Evolutionary conservation across 92 coral and sea anemone genomes (phyloP).

Genomic region (Scolanthus callimorphus): DNA sequence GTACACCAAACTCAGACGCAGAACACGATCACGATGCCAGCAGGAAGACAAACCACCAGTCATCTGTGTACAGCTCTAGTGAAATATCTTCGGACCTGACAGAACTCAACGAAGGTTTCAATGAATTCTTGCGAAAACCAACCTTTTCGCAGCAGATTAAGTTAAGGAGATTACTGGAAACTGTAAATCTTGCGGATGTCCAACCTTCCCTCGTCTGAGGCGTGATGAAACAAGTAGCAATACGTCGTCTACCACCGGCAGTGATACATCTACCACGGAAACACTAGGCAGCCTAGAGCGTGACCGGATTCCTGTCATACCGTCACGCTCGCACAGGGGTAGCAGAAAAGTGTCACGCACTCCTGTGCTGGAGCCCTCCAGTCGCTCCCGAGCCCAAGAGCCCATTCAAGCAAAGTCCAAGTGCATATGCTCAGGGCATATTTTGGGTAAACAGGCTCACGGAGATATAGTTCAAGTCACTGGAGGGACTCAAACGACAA

Average conservation of each 20-base stretch:
- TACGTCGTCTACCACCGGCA: slow-evolving; percentile 9
- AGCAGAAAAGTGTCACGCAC: slow-evolving; percentile 28
- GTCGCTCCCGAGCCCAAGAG: slow-evolving; percentile 3
- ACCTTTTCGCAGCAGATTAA: slow-evolving; percentile 62
- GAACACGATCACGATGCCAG: slow-evolving; percentile 13
- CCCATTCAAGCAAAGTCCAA: slow-evolving; percentile 13
- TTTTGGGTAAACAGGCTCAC: slow-evolving; percentile 26
- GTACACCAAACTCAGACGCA: slow-evolving; percentile 24
- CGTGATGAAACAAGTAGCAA: slow-evolving; percentile 16
- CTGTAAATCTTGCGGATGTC: slow-evolving; percentile 42
- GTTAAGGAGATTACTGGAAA: slow-evolving; percentile 57
- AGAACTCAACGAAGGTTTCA: slow-evolving; percentile 52
- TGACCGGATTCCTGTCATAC: slow-evolving; percentile 1
- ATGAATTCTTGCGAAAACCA: slow-evolving; percentile 31
- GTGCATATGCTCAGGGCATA: slow-evolving; percentile 50
- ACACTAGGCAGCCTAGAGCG: not conserved
- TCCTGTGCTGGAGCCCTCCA: slow-evolving; percentile 27
- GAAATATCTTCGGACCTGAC: slow-evolving; percentile 54
- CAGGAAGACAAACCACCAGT: slow-evolving; percentile 22
- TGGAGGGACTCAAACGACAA: not conserved
- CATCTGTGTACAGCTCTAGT: slow-evolving; percentile 44
- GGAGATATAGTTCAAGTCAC: slow-evolving; percentile 1
- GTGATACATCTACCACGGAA: slow-evolving; percentile 28
- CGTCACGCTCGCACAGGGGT: slow-evolving; percentile 20
- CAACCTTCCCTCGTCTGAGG: slow-evolving; percentile 31